phyloP scores from a whole-genome alignment of 2,888 invertebrate species.

The Amblyjoppa proteus region DNA sequence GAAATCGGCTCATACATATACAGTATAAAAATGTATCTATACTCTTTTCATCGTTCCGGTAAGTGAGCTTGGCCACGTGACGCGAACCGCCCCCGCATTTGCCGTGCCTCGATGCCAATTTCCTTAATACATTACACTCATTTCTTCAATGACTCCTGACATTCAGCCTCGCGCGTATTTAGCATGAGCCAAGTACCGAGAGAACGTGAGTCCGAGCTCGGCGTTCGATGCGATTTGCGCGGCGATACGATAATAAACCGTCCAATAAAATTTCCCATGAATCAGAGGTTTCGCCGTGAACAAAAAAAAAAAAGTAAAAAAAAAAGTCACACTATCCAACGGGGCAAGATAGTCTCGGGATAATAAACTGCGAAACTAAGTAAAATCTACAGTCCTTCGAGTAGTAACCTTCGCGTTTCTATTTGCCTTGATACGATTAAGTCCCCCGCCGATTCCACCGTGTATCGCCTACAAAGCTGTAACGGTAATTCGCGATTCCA shows the following conservation, averaged over 20 bases:
- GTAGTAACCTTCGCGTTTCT: not conserved
- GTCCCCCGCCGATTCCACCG: not conserved
- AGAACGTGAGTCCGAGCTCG: not conserved
- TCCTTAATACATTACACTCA: slow-evolving; percentile 5
- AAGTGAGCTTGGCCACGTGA: too few species aligned
- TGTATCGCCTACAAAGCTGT: not conserved
- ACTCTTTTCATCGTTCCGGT: too few species aligned
- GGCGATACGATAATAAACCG: not conserved
- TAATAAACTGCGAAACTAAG: not conserved
- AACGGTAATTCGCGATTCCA: slow-evolving; percentile 1
- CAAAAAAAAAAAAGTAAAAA: too few species aligned
- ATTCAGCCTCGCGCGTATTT: not conserved
- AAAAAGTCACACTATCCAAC: not conserved
- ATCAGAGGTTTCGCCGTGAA: not conserved
- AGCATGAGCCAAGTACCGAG: not conserved
- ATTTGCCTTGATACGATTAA: slow-evolving; percentile 6
- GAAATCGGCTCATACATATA: too few species aligned
- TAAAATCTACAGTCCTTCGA: not conserved
- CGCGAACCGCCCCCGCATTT: not conserved
- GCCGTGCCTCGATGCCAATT: not conserved
- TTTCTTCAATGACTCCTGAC: not conserved
- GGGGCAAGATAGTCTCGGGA: not conserved
- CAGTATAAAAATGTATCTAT: too few species aligned
- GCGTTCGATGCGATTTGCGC: not conserved
- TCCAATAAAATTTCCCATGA: not conserved